Conservation (phyloP, 2,113 vertebrate genomes). For the Grallaria varia region DNA sequence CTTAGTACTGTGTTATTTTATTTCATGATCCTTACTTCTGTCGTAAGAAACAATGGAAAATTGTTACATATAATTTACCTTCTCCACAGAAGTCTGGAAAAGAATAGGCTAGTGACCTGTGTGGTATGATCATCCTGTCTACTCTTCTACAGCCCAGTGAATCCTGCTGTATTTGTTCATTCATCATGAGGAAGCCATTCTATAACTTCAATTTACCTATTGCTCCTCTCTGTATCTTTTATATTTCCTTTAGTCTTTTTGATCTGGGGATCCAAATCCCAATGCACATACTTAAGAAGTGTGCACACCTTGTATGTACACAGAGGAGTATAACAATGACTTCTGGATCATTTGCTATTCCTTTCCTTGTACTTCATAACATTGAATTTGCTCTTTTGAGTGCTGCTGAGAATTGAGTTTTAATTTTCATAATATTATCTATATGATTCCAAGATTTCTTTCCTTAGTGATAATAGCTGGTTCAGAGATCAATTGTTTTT, state of each 20-base stretch:
- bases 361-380: not conserved
- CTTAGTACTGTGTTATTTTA: not conserved
- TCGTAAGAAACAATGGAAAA: not conserved
- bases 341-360: not conserved
- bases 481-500: not conserved
- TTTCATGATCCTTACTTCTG: not conserved
- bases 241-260: not conserved
- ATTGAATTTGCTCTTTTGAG: not conserved
- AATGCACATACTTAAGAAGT: not conserved
- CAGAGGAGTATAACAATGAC: not conserved
- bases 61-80: not conserved
- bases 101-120: not conserved
- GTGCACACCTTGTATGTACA: not conserved
- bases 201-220: not conserved
- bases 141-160: not conserved
- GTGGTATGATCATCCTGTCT: not conserved
- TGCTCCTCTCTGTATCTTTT: not conserved
- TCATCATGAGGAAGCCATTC: not conserved
- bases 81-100: not conserved
- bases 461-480: not conserved
- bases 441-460: not conserved
- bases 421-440: not conserved
- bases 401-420: not conserved
- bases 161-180: not conserved
- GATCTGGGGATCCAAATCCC: not conserved